Evolutionary conservation across 2,113 vertebrate genomes (phyloP).

Genomic region (Hirundichthys speculiger): DNA sequence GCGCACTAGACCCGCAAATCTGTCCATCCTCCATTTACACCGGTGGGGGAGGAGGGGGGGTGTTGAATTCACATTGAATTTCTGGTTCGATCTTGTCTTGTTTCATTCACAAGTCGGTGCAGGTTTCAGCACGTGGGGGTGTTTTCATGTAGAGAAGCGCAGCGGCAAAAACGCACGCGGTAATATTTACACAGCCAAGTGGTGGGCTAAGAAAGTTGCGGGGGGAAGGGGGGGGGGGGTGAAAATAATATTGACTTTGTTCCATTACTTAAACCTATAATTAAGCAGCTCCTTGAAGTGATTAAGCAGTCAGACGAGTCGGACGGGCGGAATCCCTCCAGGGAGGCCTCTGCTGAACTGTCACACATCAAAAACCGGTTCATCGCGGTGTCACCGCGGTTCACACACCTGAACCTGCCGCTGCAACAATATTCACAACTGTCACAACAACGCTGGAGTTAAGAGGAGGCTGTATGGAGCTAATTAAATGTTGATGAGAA

Average conservation of each 20-base stretch:
- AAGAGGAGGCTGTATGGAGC: not conserved
- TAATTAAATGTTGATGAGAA: constrained; percentile 4
- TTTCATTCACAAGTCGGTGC: constrained; percentile 31
- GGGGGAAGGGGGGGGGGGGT: not conserved
- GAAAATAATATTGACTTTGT: constrained; percentile 18
- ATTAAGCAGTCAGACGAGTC: constrained; percentile 90
- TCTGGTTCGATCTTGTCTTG: constrained; percentile 2
- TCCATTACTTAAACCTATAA: constrained; percentile 60
- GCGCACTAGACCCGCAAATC: constrained; percentile 78
- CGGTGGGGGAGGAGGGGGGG: constrained; percentile 61
- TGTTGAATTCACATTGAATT: constrained; percentile 22
- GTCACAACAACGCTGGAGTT: not conserved
- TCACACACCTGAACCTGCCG: constrained; percentile 52
- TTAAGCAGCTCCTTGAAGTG: constrained; percentile 64
- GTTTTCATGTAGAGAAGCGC: constrained; percentile 8
- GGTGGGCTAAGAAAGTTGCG: not conserved
- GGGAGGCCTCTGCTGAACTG: constrained; percentile 71
- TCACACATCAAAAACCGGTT: constrained; percentile 88
- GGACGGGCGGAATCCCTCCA: constrained; percentile 82
- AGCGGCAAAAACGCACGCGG: constrained; percentile 4
- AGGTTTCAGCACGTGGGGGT: constrained; percentile 40
- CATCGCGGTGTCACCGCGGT: constrained; percentile 73
- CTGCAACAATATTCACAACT: not conserved
- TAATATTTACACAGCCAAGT: constrained; percentile 13
- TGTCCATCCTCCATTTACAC: constrained; percentile 74